Percentiles rank a stretch among this genome's conserved stretches.
These are phyloP conservation scores for Paragorgia papillata DNA, from an alignment of 92 coral and sea anemone species.

Conservation along the genomic window DNA sequence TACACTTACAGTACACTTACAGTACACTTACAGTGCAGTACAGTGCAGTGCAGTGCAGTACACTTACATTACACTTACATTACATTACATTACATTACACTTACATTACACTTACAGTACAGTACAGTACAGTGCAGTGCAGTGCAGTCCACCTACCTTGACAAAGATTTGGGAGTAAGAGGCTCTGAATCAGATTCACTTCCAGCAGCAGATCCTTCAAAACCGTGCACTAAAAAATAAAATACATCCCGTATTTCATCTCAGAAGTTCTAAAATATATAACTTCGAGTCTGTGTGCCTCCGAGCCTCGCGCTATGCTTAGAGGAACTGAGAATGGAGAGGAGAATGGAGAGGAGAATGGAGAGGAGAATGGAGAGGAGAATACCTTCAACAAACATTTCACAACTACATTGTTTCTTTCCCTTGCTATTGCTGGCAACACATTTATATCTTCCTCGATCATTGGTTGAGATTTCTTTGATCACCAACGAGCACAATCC, in stretches of 20 bases:
- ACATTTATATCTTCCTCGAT: slow-evolving; percentile 96
- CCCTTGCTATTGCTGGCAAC: slow-evolving; percentile 97
- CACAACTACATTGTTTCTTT: slow-evolving; percentile 93
- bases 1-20: too few relatives aligned
- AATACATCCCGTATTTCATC: slow-evolving; percentile 1
- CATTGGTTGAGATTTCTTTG: slow-evolving; percentile 75
- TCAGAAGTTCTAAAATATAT: too few relatives aligned
- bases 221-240: slow-evolving; percentile 75
- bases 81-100: too few relatives aligned
- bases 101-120: too few relatives aligned
- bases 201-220: slow-evolving; percentile 66
- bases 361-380: too few relatives aligned
- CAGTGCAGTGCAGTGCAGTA: too few relatives aligned
- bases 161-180: slow-evolving; percentile 22
- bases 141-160: slow-evolving; percentile 28
- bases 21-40: too few relatives aligned
- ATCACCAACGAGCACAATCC: slow-evolving; percentile 84
- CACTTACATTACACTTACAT: too few relatives aligned
- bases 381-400: slow-evolving; percentile 93
- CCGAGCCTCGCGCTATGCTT: too few relatives aligned
- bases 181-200: slow-evolving; percentile 67
- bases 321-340: not conserved
- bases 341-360: not conserved
- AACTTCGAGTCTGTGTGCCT: not conserved
- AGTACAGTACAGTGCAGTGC: too few relatives aligned